Evolutionary conservation across 1,140 invertebrate species (phyloP).

Genomic region (Eciton burchellii): DNA sequence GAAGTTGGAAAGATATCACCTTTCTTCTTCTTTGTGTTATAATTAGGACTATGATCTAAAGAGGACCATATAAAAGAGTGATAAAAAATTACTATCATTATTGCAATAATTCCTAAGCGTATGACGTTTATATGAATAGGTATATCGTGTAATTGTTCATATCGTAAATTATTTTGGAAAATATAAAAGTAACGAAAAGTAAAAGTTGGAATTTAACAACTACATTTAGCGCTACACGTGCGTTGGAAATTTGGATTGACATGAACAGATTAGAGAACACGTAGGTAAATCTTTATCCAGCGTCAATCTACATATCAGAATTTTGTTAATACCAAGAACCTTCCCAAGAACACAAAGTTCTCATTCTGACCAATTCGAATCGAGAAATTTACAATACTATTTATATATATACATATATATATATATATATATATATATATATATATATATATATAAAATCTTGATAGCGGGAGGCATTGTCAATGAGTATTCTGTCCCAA

Average conservation of each 20-base stretch:
- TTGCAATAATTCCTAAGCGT: neutral
- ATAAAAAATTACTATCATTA: slow-evolving; percentile 28
- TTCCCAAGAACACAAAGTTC: slow-evolving; percentile 15
- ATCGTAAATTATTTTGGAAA: neutral
- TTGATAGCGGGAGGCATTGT: neutral
- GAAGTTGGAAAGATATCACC: neutral
- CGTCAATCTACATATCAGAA: slow-evolving; percentile 81
- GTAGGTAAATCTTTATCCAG: slow-evolving; percentile 62
- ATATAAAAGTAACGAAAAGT: neutral
- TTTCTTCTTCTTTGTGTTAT: slow-evolving; percentile 6
- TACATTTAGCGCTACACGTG: slow-evolving; percentile 15
- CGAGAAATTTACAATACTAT: neutral
- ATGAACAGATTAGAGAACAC: slow-evolving; percentile 60
- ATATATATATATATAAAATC: too few species aligned
- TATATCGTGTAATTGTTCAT: too few species aligned
- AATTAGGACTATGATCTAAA: slow-evolving; percentile 32
- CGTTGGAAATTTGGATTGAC: slow-evolving; percentile 26
- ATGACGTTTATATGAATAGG: too few species aligned
- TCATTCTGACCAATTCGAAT: slow-evolving; percentile 12
- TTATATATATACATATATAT: too few species aligned
- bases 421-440: too few species aligned
- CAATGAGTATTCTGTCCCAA: neutral
- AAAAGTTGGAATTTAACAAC: neutral
- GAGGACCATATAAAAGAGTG: slow-evolving; percentile 31
- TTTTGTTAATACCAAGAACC: slow-evolving; percentile 65